Conservation (phyloP, 2,113 vertebrate species). For the Condylura cristata region DNA sequence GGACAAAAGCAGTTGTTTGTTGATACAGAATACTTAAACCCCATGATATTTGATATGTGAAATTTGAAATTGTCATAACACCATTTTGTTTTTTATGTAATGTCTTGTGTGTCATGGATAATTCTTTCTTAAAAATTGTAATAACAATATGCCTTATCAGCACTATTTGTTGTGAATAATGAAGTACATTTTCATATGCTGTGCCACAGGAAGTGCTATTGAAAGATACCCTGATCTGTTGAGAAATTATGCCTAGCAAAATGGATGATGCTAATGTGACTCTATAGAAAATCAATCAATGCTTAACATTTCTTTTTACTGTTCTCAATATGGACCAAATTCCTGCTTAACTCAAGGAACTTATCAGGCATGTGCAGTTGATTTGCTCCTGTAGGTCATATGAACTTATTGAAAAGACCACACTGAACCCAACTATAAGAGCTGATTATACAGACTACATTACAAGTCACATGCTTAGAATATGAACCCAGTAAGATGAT, state of each 20-base stretch:
- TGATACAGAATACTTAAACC: constrained; percentile 1
- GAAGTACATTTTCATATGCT: background rate
- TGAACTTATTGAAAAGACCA: background rate
- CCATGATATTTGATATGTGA: background rate
- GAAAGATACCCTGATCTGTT: background rate
- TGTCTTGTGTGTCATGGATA: background rate
- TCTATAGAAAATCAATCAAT: constrained; percentile 48
- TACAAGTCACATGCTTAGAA: background rate
- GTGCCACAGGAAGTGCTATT: background rate
- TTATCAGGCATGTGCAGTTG: background rate
- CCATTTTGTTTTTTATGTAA: background rate
- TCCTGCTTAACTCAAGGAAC: constrained; percentile 15
- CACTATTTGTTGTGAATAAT: constrained; percentile 18
- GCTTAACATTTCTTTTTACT: constrained; percentile 5
- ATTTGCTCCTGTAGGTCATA: background rate
- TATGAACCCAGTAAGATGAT: background rate
- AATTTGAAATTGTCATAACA: background rate
- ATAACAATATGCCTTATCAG: background rate
- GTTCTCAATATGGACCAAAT: constrained; percentile 33
- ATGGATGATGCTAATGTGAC: constrained; percentile 37
- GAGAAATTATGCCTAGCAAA: constrained; percentile 28
- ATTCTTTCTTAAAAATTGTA: constrained; percentile 36
- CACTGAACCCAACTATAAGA: background rate
- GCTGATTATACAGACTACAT: background rate
- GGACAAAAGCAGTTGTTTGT: constrained; percentile 41